A percentile compares a stretch with the other conserved stretches of the same genome.
Conservation (phyloP, 64 coral and sea anemone genomes). For the Stichodactyla helianthus region DNA sequence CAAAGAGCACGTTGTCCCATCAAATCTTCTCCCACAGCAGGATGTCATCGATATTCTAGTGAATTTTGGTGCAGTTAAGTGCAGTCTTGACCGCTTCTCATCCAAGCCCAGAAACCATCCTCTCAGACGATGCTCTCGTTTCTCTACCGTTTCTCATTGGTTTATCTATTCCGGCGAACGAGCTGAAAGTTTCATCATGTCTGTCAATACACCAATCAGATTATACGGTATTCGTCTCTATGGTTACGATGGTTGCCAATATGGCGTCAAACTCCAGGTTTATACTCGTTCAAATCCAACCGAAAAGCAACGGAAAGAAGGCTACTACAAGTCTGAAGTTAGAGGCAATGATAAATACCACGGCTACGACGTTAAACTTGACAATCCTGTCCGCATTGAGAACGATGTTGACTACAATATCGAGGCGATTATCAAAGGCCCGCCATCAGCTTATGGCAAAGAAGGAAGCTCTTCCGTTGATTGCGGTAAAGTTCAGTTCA, state of each 20-base stretch:
- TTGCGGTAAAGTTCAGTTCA: constrained; percentile 26
- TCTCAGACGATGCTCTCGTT: constrained; percentile 43
- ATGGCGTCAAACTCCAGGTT: constrained; percentile 35
- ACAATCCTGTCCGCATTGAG: constrained; percentile 18
- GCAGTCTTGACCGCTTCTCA: constrained; percentile 30
- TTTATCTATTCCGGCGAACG: constrained; percentile 65
- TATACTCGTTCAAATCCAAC: background rate
- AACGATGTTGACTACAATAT: constrained; percentile 30
- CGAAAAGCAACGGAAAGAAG: constrained; percentile 10
- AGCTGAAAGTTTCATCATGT: constrained; percentile 50
- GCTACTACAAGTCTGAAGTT: constrained; percentile 32
- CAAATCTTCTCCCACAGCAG: constrained; percentile 35
- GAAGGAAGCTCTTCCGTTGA: background rate
- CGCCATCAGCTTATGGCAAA: constrained; percentile 14
- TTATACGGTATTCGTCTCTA: constrained; percentile 67
- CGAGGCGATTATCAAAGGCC: constrained; percentile 29
- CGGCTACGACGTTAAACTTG: constrained; percentile 56
- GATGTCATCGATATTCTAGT: constrained; percentile 57
- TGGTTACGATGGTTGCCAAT: constrained; percentile 43
- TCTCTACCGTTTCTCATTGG: constrained; percentile 27
- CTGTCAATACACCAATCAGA: constrained; percentile 40
- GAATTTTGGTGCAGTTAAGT: constrained; percentile 28
- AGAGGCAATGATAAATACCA: constrained; percentile 22
- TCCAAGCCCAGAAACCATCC: constrained; percentile 34
- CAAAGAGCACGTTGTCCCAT: constrained; percentile 31